Evolutionary conservation across 2,113 vertebrate genomes (phyloP).

Genomic region (Aspiorhynchus laticeps): DNA sequence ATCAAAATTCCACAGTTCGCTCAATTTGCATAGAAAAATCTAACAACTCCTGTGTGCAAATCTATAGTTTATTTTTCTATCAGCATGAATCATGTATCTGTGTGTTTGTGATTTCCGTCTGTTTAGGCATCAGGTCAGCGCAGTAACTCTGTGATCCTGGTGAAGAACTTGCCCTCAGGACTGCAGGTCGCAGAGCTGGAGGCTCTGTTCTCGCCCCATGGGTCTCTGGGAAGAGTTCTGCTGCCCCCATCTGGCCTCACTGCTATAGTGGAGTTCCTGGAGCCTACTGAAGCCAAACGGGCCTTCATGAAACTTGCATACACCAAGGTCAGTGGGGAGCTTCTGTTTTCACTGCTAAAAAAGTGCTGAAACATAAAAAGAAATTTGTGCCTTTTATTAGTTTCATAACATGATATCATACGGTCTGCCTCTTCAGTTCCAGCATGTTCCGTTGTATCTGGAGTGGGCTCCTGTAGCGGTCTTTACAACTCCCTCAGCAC

Average conservation of each 20-base stretch:
- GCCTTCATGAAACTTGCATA: conserved; percentile 92
- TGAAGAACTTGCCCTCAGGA: conserved; percentile 89
- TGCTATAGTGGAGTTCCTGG: conserved; percentile 88
- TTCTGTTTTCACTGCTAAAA: too few species aligned
- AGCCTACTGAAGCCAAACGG: conserved; percentile 88
- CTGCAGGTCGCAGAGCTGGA: conserved; percentile 78
- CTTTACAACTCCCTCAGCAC: conserved; percentile 76
- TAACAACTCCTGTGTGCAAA: background rate
- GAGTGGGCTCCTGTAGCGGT: conserved; percentile 93
- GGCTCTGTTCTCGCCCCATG: conserved; percentile 79
- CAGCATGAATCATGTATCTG: background rate
- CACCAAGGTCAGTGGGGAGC: conserved; percentile 81
- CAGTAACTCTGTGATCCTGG: conserved; percentile 88
- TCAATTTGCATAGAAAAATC: background rate
- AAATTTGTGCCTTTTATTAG: too few species aligned
- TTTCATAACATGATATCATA: background rate
- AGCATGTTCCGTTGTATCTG: conserved; percentile 83
- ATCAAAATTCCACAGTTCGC: background rate
- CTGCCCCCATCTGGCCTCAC: conserved; percentile 90
- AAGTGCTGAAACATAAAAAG: too few species aligned
- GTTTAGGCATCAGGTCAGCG: conserved; percentile 82
- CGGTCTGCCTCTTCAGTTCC: conserved; percentile 65
- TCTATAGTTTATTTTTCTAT: background rate
- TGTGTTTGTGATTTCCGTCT: background rate
- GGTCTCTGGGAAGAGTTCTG: conserved; percentile 87